Percentiles rank a stretch among this genome's conserved stretches.
phyloP scores from a whole-genome alignment of 2,113 vertebrate genomes.

The Oncorhynchus nerka region DNA sequence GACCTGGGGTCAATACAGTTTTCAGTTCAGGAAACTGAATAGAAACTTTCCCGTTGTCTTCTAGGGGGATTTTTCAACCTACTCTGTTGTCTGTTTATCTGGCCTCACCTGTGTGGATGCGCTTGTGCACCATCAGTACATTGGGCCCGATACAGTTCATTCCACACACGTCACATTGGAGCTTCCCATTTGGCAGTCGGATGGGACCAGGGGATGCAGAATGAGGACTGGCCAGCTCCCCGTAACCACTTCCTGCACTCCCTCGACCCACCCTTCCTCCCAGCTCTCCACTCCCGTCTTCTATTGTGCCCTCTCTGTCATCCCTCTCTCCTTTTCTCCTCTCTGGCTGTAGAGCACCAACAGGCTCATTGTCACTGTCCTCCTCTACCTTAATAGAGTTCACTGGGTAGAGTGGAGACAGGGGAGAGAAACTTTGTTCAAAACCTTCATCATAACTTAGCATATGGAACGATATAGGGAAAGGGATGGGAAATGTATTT shows the following conservation, averaged over 20 bases:
- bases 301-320: constrained; percentile 55
- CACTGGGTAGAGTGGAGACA: constrained; percentile 58
- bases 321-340: constrained; percentile 75
- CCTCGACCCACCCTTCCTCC: constrained; percentile 58
- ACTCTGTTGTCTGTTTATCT: neutral
- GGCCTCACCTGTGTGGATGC: constrained; percentile 92
- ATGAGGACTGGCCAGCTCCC: constrained; percentile 79
- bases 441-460: no score
- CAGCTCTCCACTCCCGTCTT: constrained; percentile 62
- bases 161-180: constrained; percentile 93
- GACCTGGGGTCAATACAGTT: no score
- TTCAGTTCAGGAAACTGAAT: no score
- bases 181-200: constrained; percentile 90
- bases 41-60: no score
- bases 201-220: constrained; percentile 86
- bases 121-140: constrained; percentile 97
- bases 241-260: constrained; percentile 78
- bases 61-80: no score
- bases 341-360: constrained; percentile 75
- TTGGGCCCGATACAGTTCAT: constrained; percentile 98
- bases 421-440: neutral
- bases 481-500: no score
- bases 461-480: no score
- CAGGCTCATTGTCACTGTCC: constrained; percentile 89
- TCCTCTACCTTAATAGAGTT: constrained; percentile 96